phyloP scores from a whole-genome alignment of 2,113 vertebrate genomes.

The Arizona elegans region DNA sequence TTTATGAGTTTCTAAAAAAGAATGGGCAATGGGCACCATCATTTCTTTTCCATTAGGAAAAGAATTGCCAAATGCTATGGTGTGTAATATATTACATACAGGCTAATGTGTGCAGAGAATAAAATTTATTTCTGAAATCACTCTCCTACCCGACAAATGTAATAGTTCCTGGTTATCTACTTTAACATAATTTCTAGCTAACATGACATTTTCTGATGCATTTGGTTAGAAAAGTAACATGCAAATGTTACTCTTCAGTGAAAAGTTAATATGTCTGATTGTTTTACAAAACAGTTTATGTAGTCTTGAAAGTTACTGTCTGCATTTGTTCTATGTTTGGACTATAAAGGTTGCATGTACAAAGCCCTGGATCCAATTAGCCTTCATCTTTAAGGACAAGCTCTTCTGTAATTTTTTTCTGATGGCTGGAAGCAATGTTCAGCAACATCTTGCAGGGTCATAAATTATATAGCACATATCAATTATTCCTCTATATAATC shows the following conservation, averaged over 20 bases:
- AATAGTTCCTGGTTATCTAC: not conserved
- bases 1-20: not conserved
- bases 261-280: slow-evolving; percentile 14
- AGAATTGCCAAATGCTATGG: not conserved
- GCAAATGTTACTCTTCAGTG: not conserved
- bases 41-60: not conserved
- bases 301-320: not conserved
- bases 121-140: not conserved
- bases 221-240: not conserved
- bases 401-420: not conserved
- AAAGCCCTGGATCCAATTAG: not conserved
- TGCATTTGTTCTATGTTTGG: not conserved
- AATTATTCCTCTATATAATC: slow-evolving; percentile 10
- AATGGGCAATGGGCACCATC: not conserved
- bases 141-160: not conserved
- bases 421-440: not conserved
- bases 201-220: not conserved
- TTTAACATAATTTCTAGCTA: not conserved
- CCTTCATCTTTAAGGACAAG: not conserved
- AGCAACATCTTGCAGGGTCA: slow-evolving; percentile 13
- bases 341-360: slow-evolving; percentile 20
- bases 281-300: slow-evolving; percentile 16
- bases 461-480: not conserved
- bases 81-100: not conserved
- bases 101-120: not conserved